Conservation (phyloP, 92 coral and sea anemone genomes). For the Palythoa grandiflora region DNA sequence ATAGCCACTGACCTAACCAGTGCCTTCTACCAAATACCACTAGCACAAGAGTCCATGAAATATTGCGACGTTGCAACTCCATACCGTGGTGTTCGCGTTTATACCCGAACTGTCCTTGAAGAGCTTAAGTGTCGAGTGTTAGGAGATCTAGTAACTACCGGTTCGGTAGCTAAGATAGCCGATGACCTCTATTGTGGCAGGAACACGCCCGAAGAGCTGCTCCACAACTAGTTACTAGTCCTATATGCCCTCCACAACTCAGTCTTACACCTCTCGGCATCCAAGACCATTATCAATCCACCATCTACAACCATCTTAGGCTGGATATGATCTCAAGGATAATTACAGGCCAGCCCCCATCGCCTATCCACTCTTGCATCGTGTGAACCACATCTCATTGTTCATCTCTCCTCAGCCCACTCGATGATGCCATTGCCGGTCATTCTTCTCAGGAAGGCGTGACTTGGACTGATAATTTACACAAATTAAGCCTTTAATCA, state of each 20-base stretch:
- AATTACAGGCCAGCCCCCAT: neutral
- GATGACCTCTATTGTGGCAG: slow-evolving; percentile 29
- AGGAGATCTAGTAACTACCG: slow-evolving; percentile 55
- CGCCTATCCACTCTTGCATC: neutral
- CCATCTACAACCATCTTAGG: slow-evolving; percentile 8
- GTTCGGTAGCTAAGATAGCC: slow-evolving; percentile 53
- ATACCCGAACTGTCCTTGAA: slow-evolving; percentile 58
- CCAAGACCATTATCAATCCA: slow-evolving; percentile 47
- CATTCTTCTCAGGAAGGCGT: slow-evolving; percentile 27
- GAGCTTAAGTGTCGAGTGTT: slow-evolving; percentile 68
- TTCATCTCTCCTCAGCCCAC: slow-evolving; percentile 17
- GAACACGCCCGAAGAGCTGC: slow-evolving; percentile 25
- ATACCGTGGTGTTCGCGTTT: slow-evolving; percentile 33
- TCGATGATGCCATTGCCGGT: slow-evolving; percentile 22
- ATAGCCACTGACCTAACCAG: too few species aligned
- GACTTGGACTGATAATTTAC: slow-evolving; percentile 22
- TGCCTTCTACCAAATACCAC: too few species aligned
- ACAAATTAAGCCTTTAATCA: neutral
- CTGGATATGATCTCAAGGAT: neutral
- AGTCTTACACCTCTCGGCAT: slow-evolving; percentile 30
- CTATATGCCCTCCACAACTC: slow-evolving; percentile 43
- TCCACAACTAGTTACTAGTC: slow-evolving; percentile 40
- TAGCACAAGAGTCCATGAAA: too few species aligned
- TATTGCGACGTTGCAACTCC: too few species aligned
- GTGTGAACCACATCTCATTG: neutral